Evolutionary conservation across 37 sponge, comb jelly and placozoan species (phyloP), one percentile per base, ranked within the genome.

Genomic region (Geodia barretti): DNA sequence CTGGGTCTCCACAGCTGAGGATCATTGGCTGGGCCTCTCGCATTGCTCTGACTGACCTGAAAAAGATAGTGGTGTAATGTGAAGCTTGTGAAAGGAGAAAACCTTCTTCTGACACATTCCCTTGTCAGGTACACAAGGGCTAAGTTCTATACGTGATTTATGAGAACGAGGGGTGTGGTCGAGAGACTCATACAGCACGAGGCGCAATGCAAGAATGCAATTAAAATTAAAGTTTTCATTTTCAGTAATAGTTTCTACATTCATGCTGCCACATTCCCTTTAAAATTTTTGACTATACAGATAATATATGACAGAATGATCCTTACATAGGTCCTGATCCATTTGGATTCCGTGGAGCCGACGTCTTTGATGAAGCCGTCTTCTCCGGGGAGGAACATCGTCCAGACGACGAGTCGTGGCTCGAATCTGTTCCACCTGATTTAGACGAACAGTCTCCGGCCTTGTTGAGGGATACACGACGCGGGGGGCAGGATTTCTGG

Each of bases 1-100:
- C 80, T 20, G 87, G 70, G 4, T 86, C 87, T 21, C 87, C 87
- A 47, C 87, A 86, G 21, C 60, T 80, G 26, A 86, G 75, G 47
- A 78, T 68, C 39, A 29, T 7, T 29, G 72, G 85, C 30, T 75
- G 84, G 5, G 82, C 73, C 3, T 35, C 64, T 28, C n/a, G 43
- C 82, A 82, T 62, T 26, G 60, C 82, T 60, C 65, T 62, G 0
- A 28, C 54, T 47, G 54, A 47, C 54, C 54, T 47, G 54, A 17
- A 14, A 14, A 47, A 14, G 14, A 17, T 14, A 47, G 14, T 17
- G 7, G 54, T 47, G 54, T 14, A 47, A 17, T 17, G 54, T 47
- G 14, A 47, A 47, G 54, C 54, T 17, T 47, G 7, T 47, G 54
- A 47, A n/a, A n/a, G n/a, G n/a, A n/a, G n/a, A n/a, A n/a, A n/a